A percentile compares a stretch with the other conserved stretches of the same genome.
Evolutionary conservation across 2,113 vertebrate genomes (phyloP).

Genomic region (Pycnonotus jocosus): DNA sequence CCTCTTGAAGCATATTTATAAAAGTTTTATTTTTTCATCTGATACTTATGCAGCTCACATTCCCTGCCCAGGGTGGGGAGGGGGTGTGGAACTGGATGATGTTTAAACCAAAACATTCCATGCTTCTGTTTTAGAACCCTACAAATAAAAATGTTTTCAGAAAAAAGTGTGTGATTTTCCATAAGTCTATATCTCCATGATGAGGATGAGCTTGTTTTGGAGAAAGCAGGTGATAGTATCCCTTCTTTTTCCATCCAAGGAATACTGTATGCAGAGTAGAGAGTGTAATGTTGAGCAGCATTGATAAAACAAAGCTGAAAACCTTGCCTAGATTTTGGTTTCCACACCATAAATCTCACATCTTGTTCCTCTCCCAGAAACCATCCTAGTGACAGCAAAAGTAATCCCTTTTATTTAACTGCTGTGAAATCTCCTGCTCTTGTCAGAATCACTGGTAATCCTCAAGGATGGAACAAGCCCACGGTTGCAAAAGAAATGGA

Average conservation of each 20-base stretch:
- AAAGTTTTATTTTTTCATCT: neutral
- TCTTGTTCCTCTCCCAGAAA: neutral
- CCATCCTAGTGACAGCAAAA: neutral
- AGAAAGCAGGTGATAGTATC: neutral
- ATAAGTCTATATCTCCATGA: accelerated
- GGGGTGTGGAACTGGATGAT: neutral
- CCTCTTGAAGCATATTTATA: neutral
- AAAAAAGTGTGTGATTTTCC: neutral
- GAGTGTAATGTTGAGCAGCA: neutral
- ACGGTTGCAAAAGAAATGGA: neutral
- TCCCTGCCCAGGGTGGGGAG: neutral
- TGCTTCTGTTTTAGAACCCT: neutral
- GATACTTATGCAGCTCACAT: neutral
- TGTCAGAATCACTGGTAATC: neutral
- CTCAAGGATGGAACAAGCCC: neutral
- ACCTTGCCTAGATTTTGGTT: neutral
- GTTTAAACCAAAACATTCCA: neutral
- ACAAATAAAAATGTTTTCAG: neutral
- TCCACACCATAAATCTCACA: neutral
- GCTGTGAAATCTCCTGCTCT: neutral
- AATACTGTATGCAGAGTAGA: neutral
- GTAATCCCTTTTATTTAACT: neutral
- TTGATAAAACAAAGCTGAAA: neutral
- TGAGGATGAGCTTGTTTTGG: neutral
- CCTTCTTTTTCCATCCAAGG: neutral